Conservation (phyloP, 2,797 vertebrate species). For the Coregonus ussuriensis region DNA sequence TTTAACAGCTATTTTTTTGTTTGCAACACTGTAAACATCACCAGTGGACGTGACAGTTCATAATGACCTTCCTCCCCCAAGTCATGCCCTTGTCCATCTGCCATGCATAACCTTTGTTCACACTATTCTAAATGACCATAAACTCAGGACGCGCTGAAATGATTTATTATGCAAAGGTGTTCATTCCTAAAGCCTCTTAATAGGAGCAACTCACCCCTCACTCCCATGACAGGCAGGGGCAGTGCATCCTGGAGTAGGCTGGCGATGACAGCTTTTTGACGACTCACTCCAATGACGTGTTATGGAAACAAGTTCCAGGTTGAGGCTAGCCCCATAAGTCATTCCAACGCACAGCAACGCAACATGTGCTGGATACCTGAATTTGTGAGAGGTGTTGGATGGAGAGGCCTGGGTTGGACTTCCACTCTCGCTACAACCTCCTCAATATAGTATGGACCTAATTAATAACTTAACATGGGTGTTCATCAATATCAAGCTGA, state of each 20-base stretch:
- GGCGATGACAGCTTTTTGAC: slow-evolving; percentile 52
- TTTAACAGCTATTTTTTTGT: background rate
- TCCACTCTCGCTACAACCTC: background rate
- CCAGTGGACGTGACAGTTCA: background rate
- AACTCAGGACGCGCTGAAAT: slow-evolving; percentile 28
- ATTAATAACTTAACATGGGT: background rate
- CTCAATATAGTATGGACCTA: background rate
- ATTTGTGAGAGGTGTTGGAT: background rate
- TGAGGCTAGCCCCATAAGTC: slow-evolving; percentile 10
- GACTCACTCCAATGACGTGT: slow-evolving; percentile 37
- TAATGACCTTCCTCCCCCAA: background rate
- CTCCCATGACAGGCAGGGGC: background rate
- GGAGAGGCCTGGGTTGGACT: background rate
- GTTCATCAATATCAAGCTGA: background rate
- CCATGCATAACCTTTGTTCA: slow-evolving; percentile 13
- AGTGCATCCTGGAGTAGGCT: slow-evolving; percentile 10
- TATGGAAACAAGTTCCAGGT: slow-evolving; percentile 13
- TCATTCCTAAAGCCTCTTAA: slow-evolving; percentile 34
- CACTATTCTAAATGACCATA: slow-evolving; percentile 16
- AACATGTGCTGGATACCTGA: background rate
- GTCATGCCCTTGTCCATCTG: background rate
- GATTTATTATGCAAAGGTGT: slow-evolving; percentile 30
- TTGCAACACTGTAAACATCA: slow-evolving; percentile 1
- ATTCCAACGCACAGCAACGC: slow-evolving; percentile 11
- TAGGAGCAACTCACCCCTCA: slow-evolving; percentile 12